Conservation (phyloP, 2,888 invertebrate genomes). For the Cephus spinipes region DNA sequence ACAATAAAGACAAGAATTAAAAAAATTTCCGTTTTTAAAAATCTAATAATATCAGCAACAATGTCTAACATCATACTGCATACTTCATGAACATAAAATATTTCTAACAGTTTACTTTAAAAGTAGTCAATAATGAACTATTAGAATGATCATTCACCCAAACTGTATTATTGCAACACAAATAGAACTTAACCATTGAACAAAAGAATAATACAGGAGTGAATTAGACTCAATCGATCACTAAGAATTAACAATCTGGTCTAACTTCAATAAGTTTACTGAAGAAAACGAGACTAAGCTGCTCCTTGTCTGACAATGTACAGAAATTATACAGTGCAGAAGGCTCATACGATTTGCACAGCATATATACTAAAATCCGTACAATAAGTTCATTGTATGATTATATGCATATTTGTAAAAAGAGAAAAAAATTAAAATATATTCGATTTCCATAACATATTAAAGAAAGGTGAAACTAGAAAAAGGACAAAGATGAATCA, state of each 20-base stretch:
- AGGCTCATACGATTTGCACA: background rate
- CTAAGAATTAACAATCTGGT: background rate
- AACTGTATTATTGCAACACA: background rate
- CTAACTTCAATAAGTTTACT: too few relatives aligned
- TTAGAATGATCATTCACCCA: background rate
- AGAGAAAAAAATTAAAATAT: background rate
- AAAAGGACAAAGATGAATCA: background rate
- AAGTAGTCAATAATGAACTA: too few relatives aligned
- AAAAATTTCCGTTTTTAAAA: background rate
- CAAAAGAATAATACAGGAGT: background rate
- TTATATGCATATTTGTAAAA: background rate
- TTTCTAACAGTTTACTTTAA: background rate
- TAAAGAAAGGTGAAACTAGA: background rate
- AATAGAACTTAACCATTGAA: background rate
- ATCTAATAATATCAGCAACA: background rate
- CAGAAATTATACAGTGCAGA: too few relatives aligned
- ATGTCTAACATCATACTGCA: background rate
- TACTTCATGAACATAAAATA: background rate
- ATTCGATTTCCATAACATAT: background rate
- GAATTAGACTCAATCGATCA: background rate
- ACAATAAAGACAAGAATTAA: conserved; percentile 5
- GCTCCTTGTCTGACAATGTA: too few relatives aligned
- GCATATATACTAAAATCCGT: background rate
- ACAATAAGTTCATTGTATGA: background rate
- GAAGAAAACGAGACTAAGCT: too few relatives aligned